Evolutionary conservation across 2,888 invertebrate species (phyloP), one percentile per base, ranked within the genome.

Genomic region (Crossocerus cetratus): DNA sequence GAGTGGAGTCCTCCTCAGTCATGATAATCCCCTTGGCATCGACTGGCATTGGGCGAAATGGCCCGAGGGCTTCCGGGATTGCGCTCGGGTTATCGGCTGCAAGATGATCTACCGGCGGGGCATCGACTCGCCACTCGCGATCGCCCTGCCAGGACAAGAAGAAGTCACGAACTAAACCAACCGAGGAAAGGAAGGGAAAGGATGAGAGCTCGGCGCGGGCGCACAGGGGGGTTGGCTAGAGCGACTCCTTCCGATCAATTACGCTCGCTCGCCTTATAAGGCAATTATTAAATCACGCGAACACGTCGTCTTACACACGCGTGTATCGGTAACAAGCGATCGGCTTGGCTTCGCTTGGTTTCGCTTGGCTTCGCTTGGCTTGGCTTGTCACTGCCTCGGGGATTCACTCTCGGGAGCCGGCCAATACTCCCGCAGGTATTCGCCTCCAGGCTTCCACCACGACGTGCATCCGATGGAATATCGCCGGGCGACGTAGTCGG

Each of bases 261-360:
- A 79, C 78, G 16, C 65, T 18, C 14, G 43, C 20, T 11, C 45
- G 59, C 78, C 78, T 75, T 78, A 78, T 76, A 79, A 76, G 78
- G 76, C 76, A 79, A 79, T 79, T 79, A 78, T 79, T 78, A 79
- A 79, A 79, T 79, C 78, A 78, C 78, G 76, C 77, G 72, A 76
- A 79, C 78, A 79, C 78, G 75, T 78, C 75, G 78, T 73, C 67
- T 70, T 76, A 76, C 77, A 76, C 76, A 69, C 71, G 70, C 62
- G 74, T 77, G 78, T 79, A 79, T 79, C 78, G 78, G 71, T 78
- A 79, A 79, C 78, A 69, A 79, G 78, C 78, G 78, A 78, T 79
- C 78, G 72, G 49, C 76, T n/a, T n/a, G n/a, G n/a, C n/a, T n/a
- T n/a, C n/a, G n/a, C n/a, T n/a, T n/a, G n/a, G n/a, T n/a, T n/a